Base-by-base conservation (phyloP, 1,140 invertebrate genomes). In the Pachypsylla venusta region DNA sequence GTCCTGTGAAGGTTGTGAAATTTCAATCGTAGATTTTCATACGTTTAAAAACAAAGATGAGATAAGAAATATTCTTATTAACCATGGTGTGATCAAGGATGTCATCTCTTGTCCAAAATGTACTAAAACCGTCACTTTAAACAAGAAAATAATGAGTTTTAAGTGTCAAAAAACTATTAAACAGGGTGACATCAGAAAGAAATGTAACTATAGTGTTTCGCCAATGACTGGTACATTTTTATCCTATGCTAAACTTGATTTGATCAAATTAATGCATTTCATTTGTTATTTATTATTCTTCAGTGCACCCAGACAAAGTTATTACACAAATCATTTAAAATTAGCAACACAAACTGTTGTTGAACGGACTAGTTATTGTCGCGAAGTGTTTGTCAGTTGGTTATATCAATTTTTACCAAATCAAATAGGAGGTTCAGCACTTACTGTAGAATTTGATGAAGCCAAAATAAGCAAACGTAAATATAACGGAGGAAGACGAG, bases 381-480 rank as follows among this genome's bases (percentile, higher is more conserved):
- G 59, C 1, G 59, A 57, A 57, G 40, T 60, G 0, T 24, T 39
- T 12, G 30, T 60, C 16, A 24, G 24, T 58, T 58, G 39, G 20
- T 20, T 26, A 14, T 26, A 57, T 20, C 42, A 48, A 48, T 28
- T 14, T 19, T 13, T n/a, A 7, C 2, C 13, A 14, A 30, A 27
- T 19, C 10, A 26, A 14, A 42, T 63, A 16, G 63, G 64, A 16
- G 64, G 61, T 5, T 22, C 19, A 25, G 61, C 60, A 25, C 57
- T 27, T 25, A 61, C 63, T 30, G 64, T 68, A 2, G 67, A 69
- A 57, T 65, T 69, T 5, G 65, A 69, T 54, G 64, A 67, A 54
- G 58, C 65, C 1, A 69, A 67, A 58, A 64, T 68, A 56, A 65
- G 65, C 0, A 63, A 62, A 28, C 28, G 67, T 1, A 70, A 70